Base-by-base conservation (phyloP, 2,113 vertebrate species). In the Zosterops hypoxanthus region DNA sequence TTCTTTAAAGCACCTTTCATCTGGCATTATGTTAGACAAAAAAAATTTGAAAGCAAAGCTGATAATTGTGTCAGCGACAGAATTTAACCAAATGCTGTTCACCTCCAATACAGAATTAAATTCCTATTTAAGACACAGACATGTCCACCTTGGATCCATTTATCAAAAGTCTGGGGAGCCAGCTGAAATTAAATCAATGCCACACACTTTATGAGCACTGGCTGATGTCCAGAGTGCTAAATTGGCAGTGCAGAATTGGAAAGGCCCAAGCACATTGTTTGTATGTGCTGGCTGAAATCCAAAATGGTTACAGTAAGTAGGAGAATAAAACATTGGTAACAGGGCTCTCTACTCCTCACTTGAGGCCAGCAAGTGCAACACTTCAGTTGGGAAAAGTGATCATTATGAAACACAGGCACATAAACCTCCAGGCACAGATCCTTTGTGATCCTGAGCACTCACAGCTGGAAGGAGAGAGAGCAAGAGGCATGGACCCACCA, bases 111-210 rank as follows among this genome's bases (percentile, higher is more conserved):
- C 3, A 29, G 78, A 86, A 92, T 88, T 92, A 93, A 92, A 82
- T 85, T 86, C 69, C 46, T 86, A 52, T 95, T 96, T 94, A 82
- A 75, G 71, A 61, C 15, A 61, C 14, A 91, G 79, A 68, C 25
- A 69, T 57, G 52, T 59, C 90, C 87, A 86, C 82, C 66, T 75
- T 59, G 77, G 69, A 92, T 82, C 50, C 70, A 55, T 90, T 86
- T 92, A 86, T 97, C 77, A 94, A 86, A 95, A 96, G 69, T 91
- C 95, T 97, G 90, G 69, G 78, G 83, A 96, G 87, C 36, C 77
- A 96, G 79, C 60, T 94, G 88, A 97, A 96, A 95, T 96, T 94
- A 95, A 97, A 96, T 94, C 91, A 95, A 96, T 92, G 39, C 10
- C 59, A 94, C 71, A 90, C 81, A 75, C 55, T 96, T 97, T 96